Conservation (phyloP, 2,113 vertebrate genomes). For the Merops nubicus region DNA sequence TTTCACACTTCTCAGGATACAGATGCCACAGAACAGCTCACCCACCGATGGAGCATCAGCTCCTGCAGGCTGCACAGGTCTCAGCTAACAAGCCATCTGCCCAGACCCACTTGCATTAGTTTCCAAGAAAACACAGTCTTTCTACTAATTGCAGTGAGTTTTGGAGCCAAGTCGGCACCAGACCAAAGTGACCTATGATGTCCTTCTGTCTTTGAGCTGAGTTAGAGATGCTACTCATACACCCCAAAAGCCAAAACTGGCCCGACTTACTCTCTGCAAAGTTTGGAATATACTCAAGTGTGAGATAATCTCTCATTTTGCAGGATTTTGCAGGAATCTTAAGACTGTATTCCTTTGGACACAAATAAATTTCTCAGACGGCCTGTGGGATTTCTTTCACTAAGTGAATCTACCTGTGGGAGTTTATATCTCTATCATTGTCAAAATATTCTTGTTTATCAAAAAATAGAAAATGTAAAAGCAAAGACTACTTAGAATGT, state of each 20-base stretch:
- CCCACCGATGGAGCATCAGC: accelerated
- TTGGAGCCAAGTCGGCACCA: neutral
- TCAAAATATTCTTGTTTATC: neutral
- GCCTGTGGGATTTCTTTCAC: neutral
- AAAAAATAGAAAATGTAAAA: neutral
- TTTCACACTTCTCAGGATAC: no score
- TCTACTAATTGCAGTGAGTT: neutral
- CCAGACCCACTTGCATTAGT: accelerated
- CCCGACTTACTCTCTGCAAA: neutral
- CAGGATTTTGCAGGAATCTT: neutral
- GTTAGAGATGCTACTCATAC: neutral
- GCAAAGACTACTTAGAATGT: neutral
- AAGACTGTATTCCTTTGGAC: neutral
- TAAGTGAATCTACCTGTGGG: neutral
- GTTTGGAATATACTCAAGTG: neutral
- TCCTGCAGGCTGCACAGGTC: accelerated
- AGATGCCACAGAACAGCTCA: neutral
- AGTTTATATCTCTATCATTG: neutral
- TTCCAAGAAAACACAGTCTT: neutral
- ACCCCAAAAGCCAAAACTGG: neutral
- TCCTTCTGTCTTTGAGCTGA: neutral
- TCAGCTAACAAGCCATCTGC: neutral
- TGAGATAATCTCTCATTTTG: neutral
- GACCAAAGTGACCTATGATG: neutral
- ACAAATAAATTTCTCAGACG: neutral